Conservation (phyloP, 30 jellyfish, hydroid and myxozoan genomes). For the Chironex yamaguchii region DNA sequence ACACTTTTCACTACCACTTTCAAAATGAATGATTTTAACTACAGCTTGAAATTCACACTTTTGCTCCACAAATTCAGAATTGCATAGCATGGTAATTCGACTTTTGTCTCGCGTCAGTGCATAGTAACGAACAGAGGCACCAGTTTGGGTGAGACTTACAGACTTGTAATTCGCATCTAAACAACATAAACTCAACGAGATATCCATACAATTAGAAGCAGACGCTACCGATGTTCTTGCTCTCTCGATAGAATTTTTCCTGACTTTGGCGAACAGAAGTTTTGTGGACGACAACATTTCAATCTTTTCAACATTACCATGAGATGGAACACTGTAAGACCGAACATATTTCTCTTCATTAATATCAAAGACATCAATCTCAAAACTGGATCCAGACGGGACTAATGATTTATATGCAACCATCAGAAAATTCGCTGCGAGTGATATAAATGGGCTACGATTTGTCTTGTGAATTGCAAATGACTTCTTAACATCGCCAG, state of each 20-base stretch:
- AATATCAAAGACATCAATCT: constrained; percentile 16
- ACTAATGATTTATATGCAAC: no score
- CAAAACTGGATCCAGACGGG: no score
- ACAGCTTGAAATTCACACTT: constrained; percentile 53
- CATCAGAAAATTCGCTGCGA: no score
- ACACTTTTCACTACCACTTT: constrained; percentile 19
- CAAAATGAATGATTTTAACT: constrained; percentile 33
- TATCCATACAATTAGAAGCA: constrained; percentile 63
- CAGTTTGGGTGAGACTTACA: constrained; percentile 13
- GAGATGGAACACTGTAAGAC: no score
- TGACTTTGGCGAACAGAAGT: constrained; percentile 24
- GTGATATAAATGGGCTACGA: no score
- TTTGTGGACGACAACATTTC: no score
- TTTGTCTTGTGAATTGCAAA: no score
- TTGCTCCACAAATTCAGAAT: constrained; percentile 47
- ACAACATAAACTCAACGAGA: constrained; percentile 71
- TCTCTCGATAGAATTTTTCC: constrained; percentile 15
- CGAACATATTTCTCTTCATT: no score
- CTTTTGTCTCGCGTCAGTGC: constrained; percentile 58
- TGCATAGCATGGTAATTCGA: constrained; percentile 50
- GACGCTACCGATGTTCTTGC: constrained; percentile 60
- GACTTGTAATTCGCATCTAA: constrained; percentile 32
- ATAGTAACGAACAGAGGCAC: constrained; percentile 54
- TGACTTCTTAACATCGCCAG: no score
- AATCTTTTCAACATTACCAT: no score